These are phyloP conservation scores for Drosophila demipolita DNA, from an alignment of 2,888 invertebrate genomes.

Conservation along the genomic window DNA sequence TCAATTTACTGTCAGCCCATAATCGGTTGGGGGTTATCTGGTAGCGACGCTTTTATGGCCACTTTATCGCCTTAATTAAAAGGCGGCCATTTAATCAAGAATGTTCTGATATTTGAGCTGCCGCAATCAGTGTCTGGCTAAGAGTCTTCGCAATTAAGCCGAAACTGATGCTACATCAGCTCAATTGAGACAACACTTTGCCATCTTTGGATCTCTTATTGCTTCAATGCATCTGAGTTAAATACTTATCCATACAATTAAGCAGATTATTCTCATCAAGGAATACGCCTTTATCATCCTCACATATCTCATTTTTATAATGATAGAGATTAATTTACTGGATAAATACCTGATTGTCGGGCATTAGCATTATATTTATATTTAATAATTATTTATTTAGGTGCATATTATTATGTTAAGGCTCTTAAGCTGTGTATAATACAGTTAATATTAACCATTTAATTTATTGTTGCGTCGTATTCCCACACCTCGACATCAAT, in stretches of 20 bases:
- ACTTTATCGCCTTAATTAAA: constrained; percentile 74
- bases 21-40: constrained; percentile 39
- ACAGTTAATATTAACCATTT: neutral
- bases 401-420: neutral
- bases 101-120: constrained; percentile 45
- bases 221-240: neutral
- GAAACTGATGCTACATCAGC: neutral
- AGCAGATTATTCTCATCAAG: constrained; percentile 13
- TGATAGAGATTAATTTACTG: neutral
- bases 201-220: constrained; percentile 13
- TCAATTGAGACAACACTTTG: constrained; percentile 2
- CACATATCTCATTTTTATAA: neutral
- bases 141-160: constrained; percentile 27
- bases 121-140: constrained; percentile 32
- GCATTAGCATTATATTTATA: neutral
- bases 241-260: neutral
- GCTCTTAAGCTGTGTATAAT: neutral
- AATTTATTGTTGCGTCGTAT: neutral
- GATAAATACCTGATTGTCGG: neutral
- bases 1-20: constrained; percentile 68
- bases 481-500: too few species aligned
- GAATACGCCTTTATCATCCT: neutral
- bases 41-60: constrained; percentile 52
- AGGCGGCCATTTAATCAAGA: constrained; percentile 55
- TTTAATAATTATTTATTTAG: neutral